Percentiles rank a stretch among this genome's conserved stretches.
These are phyloP conservation scores for Scophthalmus maximus DNA, from an alignment of 2,113 vertebrate genomes.

Conservation along the genomic window DNA sequence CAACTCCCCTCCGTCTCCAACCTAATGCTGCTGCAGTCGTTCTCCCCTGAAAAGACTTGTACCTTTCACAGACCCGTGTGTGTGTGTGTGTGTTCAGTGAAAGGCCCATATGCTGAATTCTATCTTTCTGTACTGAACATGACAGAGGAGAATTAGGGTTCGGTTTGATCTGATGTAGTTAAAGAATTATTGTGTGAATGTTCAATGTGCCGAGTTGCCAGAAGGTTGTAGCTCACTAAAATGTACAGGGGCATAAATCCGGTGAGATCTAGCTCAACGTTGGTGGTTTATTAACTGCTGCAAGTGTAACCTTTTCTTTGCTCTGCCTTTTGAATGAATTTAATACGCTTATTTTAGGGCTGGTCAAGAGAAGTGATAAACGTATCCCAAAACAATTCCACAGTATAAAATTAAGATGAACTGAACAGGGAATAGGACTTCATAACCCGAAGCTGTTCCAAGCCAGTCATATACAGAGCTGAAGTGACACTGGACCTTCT, in stretches of 20 bases:
- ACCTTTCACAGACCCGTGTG: conserved; percentile 38
- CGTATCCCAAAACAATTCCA: not conserved
- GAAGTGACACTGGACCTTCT: not conserved
- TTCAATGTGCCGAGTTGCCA: conserved; percentile 38
- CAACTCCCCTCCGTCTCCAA: conserved; percentile 37
- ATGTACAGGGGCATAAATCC: not conserved
- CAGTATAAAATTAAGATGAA: not conserved
- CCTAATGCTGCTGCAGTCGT: conserved; percentile 9
- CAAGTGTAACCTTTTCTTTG: conserved; percentile 3
- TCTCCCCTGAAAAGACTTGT: conserved; percentile 23
- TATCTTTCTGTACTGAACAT: conserved; percentile 7
- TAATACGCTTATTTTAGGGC: not conserved
- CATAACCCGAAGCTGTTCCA: not conserved
- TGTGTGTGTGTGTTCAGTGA: not conserved
- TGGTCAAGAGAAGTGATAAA: not conserved
- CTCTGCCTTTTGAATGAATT: not conserved
- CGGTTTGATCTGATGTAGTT: conserved; percentile 20
- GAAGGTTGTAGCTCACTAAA: conserved; percentile 1
- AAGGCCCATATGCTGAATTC: conserved; percentile 15
- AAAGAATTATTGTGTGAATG: conserved; percentile 10
- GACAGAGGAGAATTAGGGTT: conserved; percentile 14
- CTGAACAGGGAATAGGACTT: not conserved
- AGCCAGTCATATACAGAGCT: not conserved
- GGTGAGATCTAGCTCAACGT: not conserved
- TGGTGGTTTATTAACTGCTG: conserved; percentile 15